Conservation (phyloP, 2,113 vertebrate genomes). For the Sebastes fasciatus region DNA sequence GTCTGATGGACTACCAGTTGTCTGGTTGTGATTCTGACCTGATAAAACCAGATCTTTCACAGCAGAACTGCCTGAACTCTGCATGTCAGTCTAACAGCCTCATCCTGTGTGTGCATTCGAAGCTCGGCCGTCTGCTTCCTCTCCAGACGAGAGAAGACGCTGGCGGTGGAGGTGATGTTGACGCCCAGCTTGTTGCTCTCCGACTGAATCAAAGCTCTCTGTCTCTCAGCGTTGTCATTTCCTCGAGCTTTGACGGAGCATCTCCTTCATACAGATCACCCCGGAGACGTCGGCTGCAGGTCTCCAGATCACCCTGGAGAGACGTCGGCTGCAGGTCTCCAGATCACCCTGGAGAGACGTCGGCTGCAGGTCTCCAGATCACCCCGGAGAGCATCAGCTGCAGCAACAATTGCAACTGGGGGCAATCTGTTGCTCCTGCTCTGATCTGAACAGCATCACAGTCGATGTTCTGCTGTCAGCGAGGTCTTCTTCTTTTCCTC, state of each 20-base stretch:
- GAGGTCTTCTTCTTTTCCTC: constrained; percentile 25
- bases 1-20: constrained; percentile 3
- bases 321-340: constrained; percentile 7
- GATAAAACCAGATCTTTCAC: no score
- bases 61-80: constrained; percentile 51
- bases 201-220: constrained; percentile 34
- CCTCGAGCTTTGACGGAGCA: constrained; percentile 1
- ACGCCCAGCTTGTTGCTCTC: constrained; percentile 49
- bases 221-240: not conserved
- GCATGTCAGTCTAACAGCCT: constrained; percentile 16
- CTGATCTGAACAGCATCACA: constrained; percentile 14
- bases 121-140: constrained; percentile 2
- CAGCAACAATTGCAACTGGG: constrained; percentile 42
- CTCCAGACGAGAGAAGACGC: constrained; percentile 37
- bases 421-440: constrained; percentile 74
- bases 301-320: constrained; percentile 5
- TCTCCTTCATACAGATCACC: not conserved
- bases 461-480: not conserved
- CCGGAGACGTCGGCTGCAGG: constrained; percentile 37
- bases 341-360: constrained; percentile 4
- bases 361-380: constrained; percentile 3
- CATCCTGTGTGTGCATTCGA: constrained; percentile 35
- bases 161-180: constrained; percentile 36
- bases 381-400: constrained; percentile 33
- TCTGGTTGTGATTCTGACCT: no score